Conservation (phyloP, 2,113 vertebrate genomes). For the Notechis scutatus region DNA sequence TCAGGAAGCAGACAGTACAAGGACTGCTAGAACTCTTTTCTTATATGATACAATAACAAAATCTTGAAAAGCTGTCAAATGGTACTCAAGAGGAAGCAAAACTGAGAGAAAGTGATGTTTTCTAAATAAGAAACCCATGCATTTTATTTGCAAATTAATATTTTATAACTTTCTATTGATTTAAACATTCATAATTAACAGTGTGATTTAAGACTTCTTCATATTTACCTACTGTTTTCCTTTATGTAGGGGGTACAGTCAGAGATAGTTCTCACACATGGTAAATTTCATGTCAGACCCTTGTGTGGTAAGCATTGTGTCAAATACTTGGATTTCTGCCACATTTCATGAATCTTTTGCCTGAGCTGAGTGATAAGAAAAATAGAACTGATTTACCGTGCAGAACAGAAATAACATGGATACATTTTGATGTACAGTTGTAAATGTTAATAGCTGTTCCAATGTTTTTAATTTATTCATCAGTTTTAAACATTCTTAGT, state of each 20-base stretch:
- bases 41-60: not conserved
- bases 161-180: slow-evolving; percentile 32
- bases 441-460: not conserved
- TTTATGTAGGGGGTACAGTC: not conserved
- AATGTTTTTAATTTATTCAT: not conserved
- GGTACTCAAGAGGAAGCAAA: slow-evolving; percentile 33
- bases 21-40: slow-evolving; percentile 21
- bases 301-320: not conserved
- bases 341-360: not conserved
- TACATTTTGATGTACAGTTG: slow-evolving; percentile 16
- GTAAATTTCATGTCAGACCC: slow-evolving; percentile 18
- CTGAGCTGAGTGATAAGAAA: slow-evolving; percentile 4
- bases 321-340: slow-evolving; percentile 1
- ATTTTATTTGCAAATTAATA: slow-evolving; percentile 37
- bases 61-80: slow-evolving; percentile 11
- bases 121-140: slow-evolving; percentile 28
- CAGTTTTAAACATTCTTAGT: not conserved
- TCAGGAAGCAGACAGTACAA: not conserved
- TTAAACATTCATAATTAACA: slow-evolving; percentile 7
- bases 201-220: slow-evolving; percentile 12
- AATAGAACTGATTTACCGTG: not conserved
- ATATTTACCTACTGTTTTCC: slow-evolving; percentile 1
- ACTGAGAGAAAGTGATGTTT: slow-evolving; percentile 30
- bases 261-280: not conserved
- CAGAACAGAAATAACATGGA: not conserved